Base-by-base conservation (phyloP, 2,113 vertebrate genomes). In the Nansenia antarctica region DNA sequence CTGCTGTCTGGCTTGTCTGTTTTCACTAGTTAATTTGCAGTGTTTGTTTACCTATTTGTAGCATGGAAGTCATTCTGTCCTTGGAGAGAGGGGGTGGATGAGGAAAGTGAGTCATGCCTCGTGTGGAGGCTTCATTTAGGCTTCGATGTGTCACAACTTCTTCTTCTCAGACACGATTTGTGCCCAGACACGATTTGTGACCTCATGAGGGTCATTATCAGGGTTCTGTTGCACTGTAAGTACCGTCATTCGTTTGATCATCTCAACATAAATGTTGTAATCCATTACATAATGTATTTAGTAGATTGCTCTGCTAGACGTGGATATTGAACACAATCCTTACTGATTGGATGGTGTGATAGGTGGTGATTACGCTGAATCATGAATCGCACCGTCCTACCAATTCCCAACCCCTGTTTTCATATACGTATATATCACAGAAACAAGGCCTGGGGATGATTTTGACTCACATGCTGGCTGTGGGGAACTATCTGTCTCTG, bases 31-130 rank as follows among this genome's bases (percentile, higher is more conserved):
- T 52, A 49, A 15, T 65, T 27, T 14, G 14, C 45, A 1, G 42
- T 42, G 55, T 67, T 55, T 67, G 54, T 64, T 68, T 54, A n/a
- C 22, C 24, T 31, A 9, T 35, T 42, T 70, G 60, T n/a, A 64
- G 49, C 32, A 8, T 27, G 35, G 12, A 34, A 52, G 58, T 65
- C 14, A 62, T 35, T 12, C 30, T 29, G 37, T 22, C 37, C 26
- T 53, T 31, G 15, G 35, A n/a, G 27, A 55, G 34, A 45, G 49
- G 7, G 26, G 12, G 35, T 1, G 32, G 34, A 30, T 2, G 35
- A 18, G 24, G 9, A 9, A n/a, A 29, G 22, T 30, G 29, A 49
- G 37, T 47, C 37, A 59, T 26, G 9, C 27, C 30, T 7, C 32
- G 11, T 34, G 31, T 14, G 26, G 49, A 30, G 20, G 29, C 11